Evolutionary conservation across 2,888 invertebrate species (phyloP).

Genomic region (Drosophila neutralis): DNA sequence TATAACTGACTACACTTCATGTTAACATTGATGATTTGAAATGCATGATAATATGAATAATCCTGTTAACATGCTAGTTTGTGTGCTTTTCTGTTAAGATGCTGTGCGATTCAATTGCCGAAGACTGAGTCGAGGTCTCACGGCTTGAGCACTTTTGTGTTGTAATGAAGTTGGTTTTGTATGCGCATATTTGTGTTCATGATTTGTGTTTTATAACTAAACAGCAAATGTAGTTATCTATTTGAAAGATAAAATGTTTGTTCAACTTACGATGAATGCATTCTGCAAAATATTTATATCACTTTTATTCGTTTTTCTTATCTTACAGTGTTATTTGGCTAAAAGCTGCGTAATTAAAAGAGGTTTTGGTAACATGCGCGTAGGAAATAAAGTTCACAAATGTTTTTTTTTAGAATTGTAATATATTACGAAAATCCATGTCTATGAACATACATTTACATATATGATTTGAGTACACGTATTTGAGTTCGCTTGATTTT

Average conservation of each 20-base stretch:
- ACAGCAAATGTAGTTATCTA: not conserved
- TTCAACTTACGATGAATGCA: conserved; percentile 69
- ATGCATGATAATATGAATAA: not conserved
- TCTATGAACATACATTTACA: not conserved
- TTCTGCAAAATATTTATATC: conserved; percentile 31
- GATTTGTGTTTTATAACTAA: not conserved
- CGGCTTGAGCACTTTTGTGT: too few species aligned
- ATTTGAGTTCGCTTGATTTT: not conserved
- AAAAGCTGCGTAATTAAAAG: conserved; percentile 11
- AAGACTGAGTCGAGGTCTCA: too few species aligned
- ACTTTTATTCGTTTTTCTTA: conserved; percentile 3
- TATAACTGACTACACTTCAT: not conserved
- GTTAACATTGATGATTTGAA: not conserved
- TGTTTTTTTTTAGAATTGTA: not conserved
- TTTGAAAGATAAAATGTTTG: not conserved
- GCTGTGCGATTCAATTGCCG: too few species aligned
- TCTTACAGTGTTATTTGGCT: conserved; percentile 11
- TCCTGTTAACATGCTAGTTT: not conserved
- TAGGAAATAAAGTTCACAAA: not conserved
- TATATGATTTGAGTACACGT: not conserved
- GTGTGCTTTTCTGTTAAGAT: not conserved
- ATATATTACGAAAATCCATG: conserved; percentile 9
- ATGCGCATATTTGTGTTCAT: not conserved
- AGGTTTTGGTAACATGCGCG: conserved; percentile 7
- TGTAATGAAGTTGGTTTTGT: too few species aligned